phyloP scores from a whole-genome alignment of 2,888 invertebrate genomes.

The Cantharis rufa region DNA sequence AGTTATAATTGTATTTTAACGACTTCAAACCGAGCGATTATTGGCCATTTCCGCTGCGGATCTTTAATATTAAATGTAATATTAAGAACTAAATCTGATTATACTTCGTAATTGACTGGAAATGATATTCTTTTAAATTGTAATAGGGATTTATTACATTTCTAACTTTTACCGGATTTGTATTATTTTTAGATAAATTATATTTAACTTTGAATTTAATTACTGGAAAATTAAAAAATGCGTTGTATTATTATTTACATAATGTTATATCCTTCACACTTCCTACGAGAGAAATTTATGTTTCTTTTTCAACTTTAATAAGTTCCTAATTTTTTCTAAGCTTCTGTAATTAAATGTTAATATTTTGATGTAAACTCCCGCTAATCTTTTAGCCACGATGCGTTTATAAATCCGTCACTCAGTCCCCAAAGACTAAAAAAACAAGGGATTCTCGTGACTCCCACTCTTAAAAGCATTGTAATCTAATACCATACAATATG shows the following conservation, averaged over 20 bases:
- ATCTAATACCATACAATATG: slow-evolving; percentile 34
- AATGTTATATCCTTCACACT: not conserved
- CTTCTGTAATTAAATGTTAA: slow-evolving; percentile 35
- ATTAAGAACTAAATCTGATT: slow-evolving; percentile 31
- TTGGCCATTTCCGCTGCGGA: slow-evolving; percentile 23
- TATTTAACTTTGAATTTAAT: slow-evolving; percentile 1
- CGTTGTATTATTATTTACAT: not conserved
- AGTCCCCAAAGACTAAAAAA: slow-evolving; percentile 24
- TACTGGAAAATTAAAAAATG: not conserved
- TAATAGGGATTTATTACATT: slow-evolving; percentile 31
- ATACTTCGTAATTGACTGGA: slow-evolving; percentile 28
- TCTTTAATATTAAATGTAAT: slow-evolving; percentile 25
- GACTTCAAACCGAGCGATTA: slow-evolving; percentile 23
- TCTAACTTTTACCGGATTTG: slow-evolving; percentile 17
- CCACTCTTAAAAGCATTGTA: slow-evolving; percentile 24
- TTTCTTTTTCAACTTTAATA: not conserved
- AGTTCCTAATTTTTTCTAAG: slow-evolving; percentile 16
- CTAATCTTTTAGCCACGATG: slow-evolving; percentile 30
- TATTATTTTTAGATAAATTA: slow-evolving; percentile 25
- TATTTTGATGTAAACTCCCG: slow-evolving; percentile 34
- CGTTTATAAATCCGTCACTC: slow-evolving; percentile 24
- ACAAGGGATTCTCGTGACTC: slow-evolving; percentile 27
- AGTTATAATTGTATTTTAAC: slow-evolving; percentile 27
- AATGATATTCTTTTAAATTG: slow-evolving; percentile 31
- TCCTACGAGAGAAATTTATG: not conserved